A percentile compares a stretch with the other conserved stretches of the same genome.
Evolutionary conservation across 2,113 vertebrate genomes (phyloP).

Genomic region (Apteryx mantelli): DNA sequence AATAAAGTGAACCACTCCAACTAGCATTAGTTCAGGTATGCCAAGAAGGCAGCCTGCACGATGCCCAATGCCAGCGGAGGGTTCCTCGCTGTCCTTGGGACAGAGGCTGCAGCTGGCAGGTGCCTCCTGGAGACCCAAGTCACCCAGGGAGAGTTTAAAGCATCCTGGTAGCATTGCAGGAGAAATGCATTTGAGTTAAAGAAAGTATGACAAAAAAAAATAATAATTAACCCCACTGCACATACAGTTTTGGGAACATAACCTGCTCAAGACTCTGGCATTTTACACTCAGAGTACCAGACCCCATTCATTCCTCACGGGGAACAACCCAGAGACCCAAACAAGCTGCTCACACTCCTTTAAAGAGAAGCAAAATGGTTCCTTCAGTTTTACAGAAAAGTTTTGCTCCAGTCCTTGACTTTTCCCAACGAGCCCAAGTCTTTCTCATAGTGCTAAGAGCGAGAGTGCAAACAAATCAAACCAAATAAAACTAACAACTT

Average conservation of each 20-base stretch:
- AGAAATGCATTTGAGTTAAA: neutral
- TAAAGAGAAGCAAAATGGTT: neutral
- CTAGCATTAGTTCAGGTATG: neutral
- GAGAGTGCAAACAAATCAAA: neutral
- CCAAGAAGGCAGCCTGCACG: too few relatives aligned
- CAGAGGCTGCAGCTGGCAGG: too few relatives aligned
- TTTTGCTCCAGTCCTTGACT: neutral
- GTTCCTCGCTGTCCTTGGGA: too few relatives aligned
- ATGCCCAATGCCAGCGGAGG: neutral
- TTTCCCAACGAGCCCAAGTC: neutral
- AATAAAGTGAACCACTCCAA: neutral
- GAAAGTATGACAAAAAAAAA: neutral
- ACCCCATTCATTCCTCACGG: neutral
- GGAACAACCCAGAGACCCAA: neutral
- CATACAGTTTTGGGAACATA: neutral
- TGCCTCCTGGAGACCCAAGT: fast-evolving
- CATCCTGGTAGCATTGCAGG: neutral
- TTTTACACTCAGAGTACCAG: neutral
- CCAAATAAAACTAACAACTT: too few relatives aligned
- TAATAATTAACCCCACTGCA: neutral
- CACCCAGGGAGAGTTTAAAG: neutral
- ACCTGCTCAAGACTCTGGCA: neutral
- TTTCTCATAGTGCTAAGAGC: neutral
- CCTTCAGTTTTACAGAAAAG: neutral
- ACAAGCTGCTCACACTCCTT: neutral